Percentiles rank a stretch among this genome's conserved stretches.
Conservation (phyloP, 2,113 vertebrate genomes). For the Callithrix jacchus region DNA sequence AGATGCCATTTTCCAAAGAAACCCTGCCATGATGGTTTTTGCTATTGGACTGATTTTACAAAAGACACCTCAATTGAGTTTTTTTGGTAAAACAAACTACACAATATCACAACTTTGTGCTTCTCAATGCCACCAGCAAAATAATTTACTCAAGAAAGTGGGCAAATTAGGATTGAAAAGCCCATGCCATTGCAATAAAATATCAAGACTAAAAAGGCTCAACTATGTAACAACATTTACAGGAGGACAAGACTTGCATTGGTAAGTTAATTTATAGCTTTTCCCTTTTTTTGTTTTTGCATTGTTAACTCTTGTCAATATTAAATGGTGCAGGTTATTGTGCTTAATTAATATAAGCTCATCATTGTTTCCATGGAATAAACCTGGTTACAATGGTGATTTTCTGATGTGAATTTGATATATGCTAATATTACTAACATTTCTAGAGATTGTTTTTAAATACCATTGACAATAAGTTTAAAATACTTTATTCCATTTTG, state of each 20-base stretch:
- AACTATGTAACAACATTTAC: neutral
- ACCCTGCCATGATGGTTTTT: neutral
- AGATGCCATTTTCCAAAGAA: neutral
- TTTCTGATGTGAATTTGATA: conserved; percentile 39
- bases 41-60: neutral
- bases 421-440: neutral
- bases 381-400: neutral
- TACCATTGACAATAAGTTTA: neutral
- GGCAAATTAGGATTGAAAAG: neutral
- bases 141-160: neutral
- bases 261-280: conserved; percentile 36
- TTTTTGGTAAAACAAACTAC: neutral
- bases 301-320: conserved; percentile 30
- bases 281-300: conserved; percentile 12
- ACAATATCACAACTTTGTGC: neutral
- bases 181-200: neutral
- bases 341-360: conserved; percentile 50
- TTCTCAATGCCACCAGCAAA: neutral
- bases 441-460: neutral
- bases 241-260: neutral
- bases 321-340: conserved; percentile 12
- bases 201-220: neutral
- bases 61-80: neutral
- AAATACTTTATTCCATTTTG: neutral
- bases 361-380: neutral